Evolutionary conservation across 2,113 vertebrate genomes (phyloP).

Genomic region (Lagopus leucura): DNA sequence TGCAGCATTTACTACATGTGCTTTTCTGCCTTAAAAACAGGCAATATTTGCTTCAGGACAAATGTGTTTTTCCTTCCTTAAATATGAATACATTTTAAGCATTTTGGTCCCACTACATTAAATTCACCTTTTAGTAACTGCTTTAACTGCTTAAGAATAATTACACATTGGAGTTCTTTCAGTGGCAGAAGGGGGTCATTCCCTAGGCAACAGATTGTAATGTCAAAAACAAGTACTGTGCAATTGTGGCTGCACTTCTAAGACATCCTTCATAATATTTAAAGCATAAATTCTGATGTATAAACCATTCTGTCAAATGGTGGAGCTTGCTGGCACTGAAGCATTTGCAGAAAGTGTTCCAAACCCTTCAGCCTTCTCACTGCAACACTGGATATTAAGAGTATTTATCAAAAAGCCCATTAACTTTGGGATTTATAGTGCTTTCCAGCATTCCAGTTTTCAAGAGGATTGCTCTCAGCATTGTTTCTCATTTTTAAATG

Average conservation of each 20-base stretch:
- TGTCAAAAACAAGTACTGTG: not conserved
- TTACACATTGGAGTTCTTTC: not conserved
- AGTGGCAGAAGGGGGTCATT: constrained; percentile 39
- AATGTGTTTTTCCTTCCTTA: not conserved
- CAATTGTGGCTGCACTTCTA: not conserved
- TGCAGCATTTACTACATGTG: not conserved
- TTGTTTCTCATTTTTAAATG: not conserved
- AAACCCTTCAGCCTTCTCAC: not conserved
- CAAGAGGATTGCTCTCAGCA: not conserved
- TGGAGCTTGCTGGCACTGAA: not conserved
- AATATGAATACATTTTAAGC: not conserved
- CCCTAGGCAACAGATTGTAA: constrained; percentile 62
- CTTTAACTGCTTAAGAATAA: constrained; percentile 1
- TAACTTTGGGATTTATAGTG: not conserved
- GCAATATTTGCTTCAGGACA: not conserved
- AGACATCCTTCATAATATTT: constrained; percentile 8
- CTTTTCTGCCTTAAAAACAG: constrained; percentile 12
- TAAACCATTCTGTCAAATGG: not conserved
- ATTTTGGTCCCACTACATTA: constrained; percentile 9
- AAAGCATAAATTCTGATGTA: not conserved
- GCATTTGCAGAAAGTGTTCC: not conserved
- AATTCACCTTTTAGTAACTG: constrained; percentile 24
- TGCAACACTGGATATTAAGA: accelerated
- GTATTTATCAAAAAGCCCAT: not conserved
- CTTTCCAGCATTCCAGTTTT: not conserved